Evolutionary conservation across 1,140 invertebrate species (phyloP), one percentile per base, ranked within the genome.

Genomic region (Zaprionus vittiger): DNA sequence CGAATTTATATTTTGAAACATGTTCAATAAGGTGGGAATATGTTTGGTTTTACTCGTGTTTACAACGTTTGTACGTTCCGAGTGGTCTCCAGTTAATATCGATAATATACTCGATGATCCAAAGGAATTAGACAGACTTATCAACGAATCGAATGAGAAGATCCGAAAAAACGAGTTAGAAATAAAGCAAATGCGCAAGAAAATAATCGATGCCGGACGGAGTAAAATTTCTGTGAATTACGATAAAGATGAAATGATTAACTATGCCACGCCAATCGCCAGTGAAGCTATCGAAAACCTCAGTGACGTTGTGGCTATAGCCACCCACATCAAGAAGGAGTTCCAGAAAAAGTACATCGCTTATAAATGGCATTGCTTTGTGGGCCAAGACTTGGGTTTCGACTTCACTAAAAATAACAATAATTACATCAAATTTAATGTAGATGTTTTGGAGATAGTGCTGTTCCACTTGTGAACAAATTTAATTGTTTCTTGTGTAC

Each of bases 301-400:
- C 5, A n/a, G 15, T 1, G 34, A 66, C 12, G 2, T 5, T 6
- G 3, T 5, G 37, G 3, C 26, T 4, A 41, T 66, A 12, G 12
- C 24, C 11, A 26, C 9, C 0, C 11, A 56, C 12, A 31, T 66
- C 6, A 38, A 5, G 17, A 12, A 4, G 6, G n/a, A 56, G n/a
- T 66, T 66, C n/a, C 4, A 4, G 12, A 41, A 38, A 1, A 14
- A 7, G 4, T 20, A 11, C 2, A 12, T 3, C 4, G 11, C 4
- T 2, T 12, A 41, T 3, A 12, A 38, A 6, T 66, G 64, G 52
- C 52, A 66, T 24, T 66, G 64, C 24, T 41, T 66, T 20, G 22
- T 66, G 22, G 64, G 64, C 4, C 22, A 12, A 1, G 12, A 57
- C 0, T 5, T 67, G 17, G 34, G 11, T 12, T 44, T 15, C 64